Percentiles rank a stretch among this genome's conserved stretches.
These are phyloP conservation scores for Oryctes rhinoceros DNA, from an alignment of 1,140 invertebrate genomes.

Conservation along the genomic window DNA sequence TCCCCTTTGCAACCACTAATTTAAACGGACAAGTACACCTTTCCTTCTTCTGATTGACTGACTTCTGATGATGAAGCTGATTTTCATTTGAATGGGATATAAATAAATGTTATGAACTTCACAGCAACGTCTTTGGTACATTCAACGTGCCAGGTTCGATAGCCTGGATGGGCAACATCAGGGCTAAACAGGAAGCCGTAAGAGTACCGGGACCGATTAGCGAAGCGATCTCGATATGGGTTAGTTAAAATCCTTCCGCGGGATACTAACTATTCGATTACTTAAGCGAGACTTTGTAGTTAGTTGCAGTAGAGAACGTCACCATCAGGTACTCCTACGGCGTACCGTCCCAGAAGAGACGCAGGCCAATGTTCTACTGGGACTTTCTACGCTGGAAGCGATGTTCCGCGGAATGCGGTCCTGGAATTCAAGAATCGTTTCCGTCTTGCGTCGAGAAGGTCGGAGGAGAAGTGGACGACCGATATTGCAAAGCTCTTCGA, in stretches of 20 bases:
- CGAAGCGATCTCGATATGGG: constrained; percentile 55
- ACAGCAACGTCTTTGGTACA: constrained; percentile 58
- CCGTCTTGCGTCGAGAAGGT: constrained; percentile 57
- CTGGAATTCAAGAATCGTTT: constrained; percentile 60
- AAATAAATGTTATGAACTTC: neutral
- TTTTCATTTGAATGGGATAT: too few species aligned
- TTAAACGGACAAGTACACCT: too few species aligned
- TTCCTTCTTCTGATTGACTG: too few species aligned
- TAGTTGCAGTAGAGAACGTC: constrained; percentile 53
- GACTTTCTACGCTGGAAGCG: constrained; percentile 63
- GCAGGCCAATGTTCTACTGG: constrained; percentile 47
- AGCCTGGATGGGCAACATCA: constrained; percentile 59
- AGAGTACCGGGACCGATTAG: constrained; percentile 57
- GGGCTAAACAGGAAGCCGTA: constrained; percentile 56
- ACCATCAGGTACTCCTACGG: constrained; percentile 57
- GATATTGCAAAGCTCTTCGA: constrained; percentile 52
- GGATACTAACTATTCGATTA: neutral
- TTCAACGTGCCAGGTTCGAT: constrained; percentile 57
- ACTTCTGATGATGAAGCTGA: too few species aligned
- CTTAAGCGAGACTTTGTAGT: constrained; percentile 45
- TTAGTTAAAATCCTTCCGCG: constrained; percentile 40
- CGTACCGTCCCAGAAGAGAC: constrained; percentile 41
- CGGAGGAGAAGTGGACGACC: constrained; percentile 57
- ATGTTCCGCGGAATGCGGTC: constrained; percentile 65
- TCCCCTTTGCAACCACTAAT: too few species aligned